These are phyloP conservation scores for Vicugna pacos DNA, from an alignment of 2,113 vertebrate genomes.

Conservation along the genomic window DNA sequence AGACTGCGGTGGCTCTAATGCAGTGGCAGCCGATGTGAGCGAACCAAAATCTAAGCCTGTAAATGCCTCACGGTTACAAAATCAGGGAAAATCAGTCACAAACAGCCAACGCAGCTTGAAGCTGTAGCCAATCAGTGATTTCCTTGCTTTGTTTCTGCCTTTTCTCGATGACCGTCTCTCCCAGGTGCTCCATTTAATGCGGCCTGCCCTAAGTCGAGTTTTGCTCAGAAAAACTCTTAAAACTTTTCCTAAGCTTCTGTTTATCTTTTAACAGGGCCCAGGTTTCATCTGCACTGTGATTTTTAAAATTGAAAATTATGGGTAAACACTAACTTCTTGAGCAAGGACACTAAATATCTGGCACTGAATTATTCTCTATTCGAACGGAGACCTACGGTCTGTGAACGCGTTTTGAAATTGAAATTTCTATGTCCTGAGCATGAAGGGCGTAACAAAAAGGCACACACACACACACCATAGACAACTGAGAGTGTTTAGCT, in stretches of 20 bases:
- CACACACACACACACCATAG: not conserved
- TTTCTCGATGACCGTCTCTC: not conserved
- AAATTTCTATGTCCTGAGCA: not conserved
- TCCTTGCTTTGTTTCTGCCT: not conserved
- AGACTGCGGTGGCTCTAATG: not conserved
- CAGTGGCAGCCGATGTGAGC: not conserved
- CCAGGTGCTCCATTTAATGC: not conserved
- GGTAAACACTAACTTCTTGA: not conserved
- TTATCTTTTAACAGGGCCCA: not conserved
- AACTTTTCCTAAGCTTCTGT: not conserved
- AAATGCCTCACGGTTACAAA: not conserved
- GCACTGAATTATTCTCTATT: not conserved
- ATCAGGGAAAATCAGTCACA: not conserved
- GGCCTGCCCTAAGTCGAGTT: not conserved
- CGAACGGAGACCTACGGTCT: not conserved
- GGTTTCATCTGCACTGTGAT: not conserved
- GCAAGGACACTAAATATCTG: not conserved
- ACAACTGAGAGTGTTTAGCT: not conserved
- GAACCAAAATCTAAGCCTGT: not conserved
- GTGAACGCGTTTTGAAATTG: not conserved
- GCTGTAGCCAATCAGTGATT: not conserved
- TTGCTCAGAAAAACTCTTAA: not conserved
- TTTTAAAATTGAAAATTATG: not conserved
- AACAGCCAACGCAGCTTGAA: not conserved
- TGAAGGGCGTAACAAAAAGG: conserved; percentile 5